Evolutionary conservation across 2,888 invertebrate species (phyloP).

Genomic region (Escarpia spicata): DNA sequence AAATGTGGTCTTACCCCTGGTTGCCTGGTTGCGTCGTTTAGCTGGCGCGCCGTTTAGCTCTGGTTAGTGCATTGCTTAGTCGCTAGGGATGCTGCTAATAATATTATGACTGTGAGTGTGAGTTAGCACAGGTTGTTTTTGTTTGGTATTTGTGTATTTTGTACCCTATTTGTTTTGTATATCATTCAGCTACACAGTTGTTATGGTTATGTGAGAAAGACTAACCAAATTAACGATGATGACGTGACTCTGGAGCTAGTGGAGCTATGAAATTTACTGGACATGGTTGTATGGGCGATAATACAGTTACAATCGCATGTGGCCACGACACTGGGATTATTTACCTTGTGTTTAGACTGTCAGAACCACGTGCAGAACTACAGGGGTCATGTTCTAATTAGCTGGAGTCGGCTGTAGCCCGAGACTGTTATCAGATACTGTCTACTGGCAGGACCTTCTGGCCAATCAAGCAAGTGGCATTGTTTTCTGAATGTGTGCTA

Average conservation of each 20-base stretch:
- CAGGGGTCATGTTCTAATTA: no score
- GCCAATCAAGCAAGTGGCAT: no score
- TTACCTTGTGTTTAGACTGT: no score
- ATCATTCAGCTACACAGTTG: background rate
- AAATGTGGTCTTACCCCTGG: no score
- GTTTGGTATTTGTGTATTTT: background rate
- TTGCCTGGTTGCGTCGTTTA: no score
- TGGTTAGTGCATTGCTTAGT: background rate
- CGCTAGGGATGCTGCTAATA: background rate
- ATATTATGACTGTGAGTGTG: background rate
- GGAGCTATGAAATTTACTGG: background rate
- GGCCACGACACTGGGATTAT: no score
- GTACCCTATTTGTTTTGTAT: background rate
- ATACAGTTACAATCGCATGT: background rate
- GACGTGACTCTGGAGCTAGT: background rate
- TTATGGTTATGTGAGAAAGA: background rate
- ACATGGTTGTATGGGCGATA: background rate
- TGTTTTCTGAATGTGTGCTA: no score
- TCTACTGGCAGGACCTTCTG: no score
- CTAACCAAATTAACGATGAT: background rate
- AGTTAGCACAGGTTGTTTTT: background rate
- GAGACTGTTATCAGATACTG: no score
- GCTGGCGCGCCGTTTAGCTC: background rate
- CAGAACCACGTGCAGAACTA: no score
- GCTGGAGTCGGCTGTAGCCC: no score